These are phyloP conservation scores for Falco peregrinus DNA, from an alignment of 2,797 vertebrate genomes.

Conservation along the genomic window DNA sequence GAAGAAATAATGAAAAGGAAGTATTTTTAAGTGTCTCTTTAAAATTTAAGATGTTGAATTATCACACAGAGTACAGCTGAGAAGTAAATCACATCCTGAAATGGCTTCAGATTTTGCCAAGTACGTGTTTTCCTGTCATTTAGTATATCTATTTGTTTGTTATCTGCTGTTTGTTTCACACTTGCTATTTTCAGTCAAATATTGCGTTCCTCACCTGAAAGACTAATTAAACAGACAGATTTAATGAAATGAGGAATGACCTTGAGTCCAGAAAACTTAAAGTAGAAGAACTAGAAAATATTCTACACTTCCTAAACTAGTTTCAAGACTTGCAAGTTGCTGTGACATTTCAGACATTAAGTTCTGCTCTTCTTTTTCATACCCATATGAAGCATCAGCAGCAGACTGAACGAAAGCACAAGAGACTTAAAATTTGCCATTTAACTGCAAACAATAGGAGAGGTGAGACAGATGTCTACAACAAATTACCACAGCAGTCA, in stretches of 20 bases:
- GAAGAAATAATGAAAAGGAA: background rate
- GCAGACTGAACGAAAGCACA: background rate
- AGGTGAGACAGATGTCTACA: background rate
- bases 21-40: background rate
- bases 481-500: background rate
- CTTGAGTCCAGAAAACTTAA: background rate
- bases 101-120: background rate
- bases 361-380: background rate
- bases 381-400: background rate
- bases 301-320: background rate
- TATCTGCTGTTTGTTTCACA: background rate
- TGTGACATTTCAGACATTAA: background rate
- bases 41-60: background rate
- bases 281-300: background rate
- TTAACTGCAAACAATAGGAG: background rate
- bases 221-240: background rate
- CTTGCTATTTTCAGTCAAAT: background rate
- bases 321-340: background rate
- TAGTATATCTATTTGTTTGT: background rate
- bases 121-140: background rate
- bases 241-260: background rate
- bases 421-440: background rate
- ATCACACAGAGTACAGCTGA: background rate
- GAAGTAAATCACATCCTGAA: background rate
- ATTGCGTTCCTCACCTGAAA: background rate